Evolutionary conservation across 2,797 vertebrate genomes (phyloP).

Genomic region (Eutrigla gurnardus): DNA sequence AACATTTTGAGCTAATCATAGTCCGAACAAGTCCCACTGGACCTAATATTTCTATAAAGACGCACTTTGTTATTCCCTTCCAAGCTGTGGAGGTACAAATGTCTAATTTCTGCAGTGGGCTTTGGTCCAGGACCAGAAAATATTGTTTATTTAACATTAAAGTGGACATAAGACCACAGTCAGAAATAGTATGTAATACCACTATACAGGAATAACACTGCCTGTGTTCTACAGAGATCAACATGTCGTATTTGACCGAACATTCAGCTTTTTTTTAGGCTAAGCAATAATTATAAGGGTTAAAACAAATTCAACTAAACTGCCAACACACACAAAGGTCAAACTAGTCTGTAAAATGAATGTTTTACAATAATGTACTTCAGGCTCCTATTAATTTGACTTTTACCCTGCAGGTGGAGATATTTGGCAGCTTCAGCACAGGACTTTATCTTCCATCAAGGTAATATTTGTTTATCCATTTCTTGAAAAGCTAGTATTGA

Average conservation of each 20-base stretch:
- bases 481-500: neutral
- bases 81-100: constrained; percentile 9
- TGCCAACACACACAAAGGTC: neutral
- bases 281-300: neutral
- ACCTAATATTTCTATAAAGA: constrained; percentile 11
- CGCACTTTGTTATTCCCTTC: constrained; percentile 12
- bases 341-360: neutral
- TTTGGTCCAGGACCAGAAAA: constrained; percentile 3
- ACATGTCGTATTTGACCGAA: neutral
- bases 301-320: neutral
- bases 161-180: neutral
- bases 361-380: neutral
- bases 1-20: constrained; percentile 24
- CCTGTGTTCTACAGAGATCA: neutral
- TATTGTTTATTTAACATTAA: neutral
- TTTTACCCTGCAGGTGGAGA: constrained; percentile 89
- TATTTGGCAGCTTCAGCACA: constrained; percentile 99
- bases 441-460: constrained; percentile 98
- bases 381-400: neutral
- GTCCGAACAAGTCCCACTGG: constrained; percentile 7
- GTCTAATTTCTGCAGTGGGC: neutral
- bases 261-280: too few species aligned
- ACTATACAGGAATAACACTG: neutral
- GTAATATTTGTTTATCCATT: constrained; percentile 78
- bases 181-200: neutral